Evolutionary conservation across 2,113 vertebrate genomes (phyloP).

Genomic region (Ellobius talpinus): DNA sequence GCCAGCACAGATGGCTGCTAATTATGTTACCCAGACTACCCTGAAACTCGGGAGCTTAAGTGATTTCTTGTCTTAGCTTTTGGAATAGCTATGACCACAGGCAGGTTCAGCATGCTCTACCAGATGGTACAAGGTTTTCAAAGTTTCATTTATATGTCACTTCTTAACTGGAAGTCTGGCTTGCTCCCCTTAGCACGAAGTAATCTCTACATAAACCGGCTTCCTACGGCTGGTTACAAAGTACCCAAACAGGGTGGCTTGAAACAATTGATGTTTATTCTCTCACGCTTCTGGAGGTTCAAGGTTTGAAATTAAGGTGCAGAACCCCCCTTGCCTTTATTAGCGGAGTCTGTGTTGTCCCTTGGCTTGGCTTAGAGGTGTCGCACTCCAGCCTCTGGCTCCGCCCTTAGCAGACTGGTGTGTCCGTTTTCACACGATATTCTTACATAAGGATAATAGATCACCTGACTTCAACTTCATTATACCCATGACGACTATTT

Average conservation of each 20-base stretch:
- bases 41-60: not conserved
- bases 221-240: not conserved
- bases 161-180: slow-evolving; percentile 19
- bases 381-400: not conserved
- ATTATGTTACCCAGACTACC: not conserved
- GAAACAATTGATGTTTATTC: not conserved
- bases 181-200: not conserved
- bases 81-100: not conserved
- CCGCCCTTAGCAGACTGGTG: fast-evolving
- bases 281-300: not conserved
- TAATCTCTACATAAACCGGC: not conserved
- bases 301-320: not conserved
- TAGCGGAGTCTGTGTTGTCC: fast-evolving
- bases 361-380: not conserved
- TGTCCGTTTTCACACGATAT: not conserved
- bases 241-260: not conserved
- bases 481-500: not conserved
- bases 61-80: not conserved
- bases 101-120: not conserved
- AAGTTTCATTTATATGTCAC: slow-evolving; percentile 8
- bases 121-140: not conserved
- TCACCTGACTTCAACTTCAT: slow-evolving; percentile 24
- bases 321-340: not conserved
- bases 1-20: not conserved
- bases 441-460: not conserved